Base-by-base conservation (phyloP, 2,797 vertebrate genomes). In the Hydrocynus forskahlii region DNA sequence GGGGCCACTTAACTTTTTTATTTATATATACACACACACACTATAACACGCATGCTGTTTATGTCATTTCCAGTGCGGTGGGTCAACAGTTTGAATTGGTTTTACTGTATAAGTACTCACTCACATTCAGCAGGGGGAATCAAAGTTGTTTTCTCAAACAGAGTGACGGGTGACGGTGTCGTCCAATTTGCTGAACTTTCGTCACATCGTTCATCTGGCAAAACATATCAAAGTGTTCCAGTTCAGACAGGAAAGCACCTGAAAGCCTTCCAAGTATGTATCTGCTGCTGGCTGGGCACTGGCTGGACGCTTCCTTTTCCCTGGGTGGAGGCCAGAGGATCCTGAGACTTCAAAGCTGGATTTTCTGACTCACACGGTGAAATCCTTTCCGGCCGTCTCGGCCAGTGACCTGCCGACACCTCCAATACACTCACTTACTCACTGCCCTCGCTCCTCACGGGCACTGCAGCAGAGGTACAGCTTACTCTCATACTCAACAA, bases 281-380 rank as follows among this genome's bases (percentile, higher is more conserved):
- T 59, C 12, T 69, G 17, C 63, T 38, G 43, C 71, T 50, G 40
- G 9, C 66, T 23, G 68, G 54, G 21, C 57, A 25, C 73, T 63
- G 29, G 38, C 54, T 75, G 80, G 45, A 70, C 68, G 63, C 54
- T 63, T 70, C 29, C 66, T 62, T 68, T 63, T 45, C 64, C 64
- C 35, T 70, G 23, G 55, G 45, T 35, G 74, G 64, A 57, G 76
- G 54, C 40, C 45, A 75, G 50, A 71, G 62, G 17, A 75, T 21
- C 48, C 62, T 77, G 70, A 79, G 74, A 76, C 70, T 82, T 77
- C 69, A 82, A 40, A 83, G 70, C 68, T 74, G 63, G 70, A 62
- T 70, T 78, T 83, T 64, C 75, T 66, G 66, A 71, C 64, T 78
- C 50, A 45, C 38, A 66, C 55, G 63, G 76, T 73, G 45, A 59